These are phyloP conservation scores for Lathamus discolor DNA, from an alignment of 2,113 vertebrate species.

Conservation along the genomic window DNA sequence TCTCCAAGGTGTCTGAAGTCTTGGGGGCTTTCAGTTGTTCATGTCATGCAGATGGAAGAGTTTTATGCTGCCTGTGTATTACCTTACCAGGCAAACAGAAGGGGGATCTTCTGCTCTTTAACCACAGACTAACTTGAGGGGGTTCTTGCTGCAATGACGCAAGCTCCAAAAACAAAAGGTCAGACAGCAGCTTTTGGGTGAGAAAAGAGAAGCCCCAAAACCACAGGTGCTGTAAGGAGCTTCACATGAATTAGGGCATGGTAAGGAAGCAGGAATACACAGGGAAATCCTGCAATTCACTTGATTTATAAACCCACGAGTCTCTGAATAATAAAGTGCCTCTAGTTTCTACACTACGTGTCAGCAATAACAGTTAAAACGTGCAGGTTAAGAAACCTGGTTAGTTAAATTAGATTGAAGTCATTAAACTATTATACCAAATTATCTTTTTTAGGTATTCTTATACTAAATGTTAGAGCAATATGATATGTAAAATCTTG, in stretches of 20 bases:
- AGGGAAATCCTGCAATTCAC: neutral
- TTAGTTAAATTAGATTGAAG: neutral
- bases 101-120: neutral
- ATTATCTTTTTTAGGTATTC: neutral
- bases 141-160: neutral
- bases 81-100: neutral
- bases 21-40: neutral
- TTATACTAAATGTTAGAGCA: neutral
- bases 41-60: neutral
- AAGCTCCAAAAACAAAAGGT: neutral
- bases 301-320: neutral
- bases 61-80: neutral
- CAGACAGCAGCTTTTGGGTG: neutral
- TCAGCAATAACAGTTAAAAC: neutral
- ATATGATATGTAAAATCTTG: neutral
- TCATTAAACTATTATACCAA: neutral
- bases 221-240: neutral
- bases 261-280: neutral
- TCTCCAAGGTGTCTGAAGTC: neutral
- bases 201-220: neutral
- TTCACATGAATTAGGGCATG: neutral
- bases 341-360: accelerated
- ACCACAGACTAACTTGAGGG: neutral
- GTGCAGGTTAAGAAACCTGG: neutral
- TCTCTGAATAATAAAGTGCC: neutral